Base-by-base conservation (phyloP, 1,140 invertebrate species). In the Temnothorax nylanderi region DNA sequence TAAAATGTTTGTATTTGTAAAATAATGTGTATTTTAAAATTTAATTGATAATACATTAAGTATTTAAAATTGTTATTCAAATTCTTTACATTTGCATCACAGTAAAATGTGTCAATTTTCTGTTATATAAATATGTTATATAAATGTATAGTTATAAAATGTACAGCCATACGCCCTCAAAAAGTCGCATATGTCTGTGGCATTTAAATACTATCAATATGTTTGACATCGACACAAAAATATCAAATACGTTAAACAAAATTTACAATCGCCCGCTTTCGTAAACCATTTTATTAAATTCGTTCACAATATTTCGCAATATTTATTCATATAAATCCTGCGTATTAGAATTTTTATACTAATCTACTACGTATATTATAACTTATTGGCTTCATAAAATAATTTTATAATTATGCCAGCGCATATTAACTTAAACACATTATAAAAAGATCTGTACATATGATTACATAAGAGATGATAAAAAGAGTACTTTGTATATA, bases 161-260 rank as follows among this genome's bases (percentile, higher is more conserved):
- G 1, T n/a, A 56, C 18, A 54, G 16, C 37, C 13, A 56, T 37
- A 54, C 3, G 34, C 7, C 18, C 0, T 74, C 26, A 54, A 47
- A 74, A 56, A 56, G 11, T 5, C 8, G 0, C 34, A 26, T n/a
- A 62, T 47, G 54, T 8, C 41, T 41, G 56, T 76, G 21, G n/a
- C 56, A 76, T 47, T 47, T 51, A 60, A 76, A 44, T 75, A 58
- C n/a, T 58, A 76, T 44, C 21, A 60, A 18, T 78, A 18, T 78
- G 16, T 49, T 71, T 51, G 47, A 71, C 26, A 71, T 49, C 3
- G 0, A 72, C 10, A 37, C 10, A 77, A 78, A 77, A 60, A 76
- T 76, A 34, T 58, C 26, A 64, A 49, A 64, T 3, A 62, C 26
- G 4, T 62, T 26, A 13, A 44, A 41, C 3, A 37, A 56, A 60